These are phyloP conservation scores for Seira sanloemensis DNA, from an alignment of 2,888 invertebrate genomes.

Conservation along the genomic window DNA sequence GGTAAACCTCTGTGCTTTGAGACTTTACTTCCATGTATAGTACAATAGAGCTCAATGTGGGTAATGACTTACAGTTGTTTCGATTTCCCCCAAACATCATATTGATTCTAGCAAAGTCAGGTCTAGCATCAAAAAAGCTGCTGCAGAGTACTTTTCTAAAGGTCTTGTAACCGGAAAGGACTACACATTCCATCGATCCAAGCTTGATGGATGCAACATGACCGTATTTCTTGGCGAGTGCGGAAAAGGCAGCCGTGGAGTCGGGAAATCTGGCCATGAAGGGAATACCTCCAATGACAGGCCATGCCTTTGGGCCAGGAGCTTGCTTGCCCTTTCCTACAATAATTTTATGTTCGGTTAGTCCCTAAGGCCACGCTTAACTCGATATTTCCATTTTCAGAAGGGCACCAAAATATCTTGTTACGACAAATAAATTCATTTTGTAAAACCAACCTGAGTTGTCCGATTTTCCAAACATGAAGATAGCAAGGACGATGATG, in stretches of 20 bases:
- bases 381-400: background rate
- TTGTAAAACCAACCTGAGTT: slow-evolving; percentile 33
- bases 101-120: slow-evolving; percentile 87
- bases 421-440: background rate
- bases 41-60: no score
- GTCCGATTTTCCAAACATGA: slow-evolving; percentile 22
- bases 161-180: slow-evolving; percentile 68
- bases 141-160: slow-evolving; percentile 68
- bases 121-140: slow-evolving; percentile 87
- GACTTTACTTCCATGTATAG: slow-evolving; percentile 72
- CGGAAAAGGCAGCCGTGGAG: slow-evolving; percentile 63
- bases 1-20: slow-evolving; percentile 60
- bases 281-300: slow-evolving; percentile 67
- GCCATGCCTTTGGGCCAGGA: slow-evolving; percentile 70
- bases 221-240: slow-evolving; percentile 65
- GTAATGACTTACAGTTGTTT: slow-evolving; percentile 93
- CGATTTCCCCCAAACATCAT: slow-evolving; percentile 89
- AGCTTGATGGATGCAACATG: slow-evolving; percentile 66
- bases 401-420: background rate
- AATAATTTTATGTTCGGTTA: no score
- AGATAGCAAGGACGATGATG: background rate
- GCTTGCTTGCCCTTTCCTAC: slow-evolving; percentile 30
- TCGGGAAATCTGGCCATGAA: slow-evolving; percentile 68
- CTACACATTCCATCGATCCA: slow-evolving; percentile 66
- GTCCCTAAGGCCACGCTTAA: no score